phyloP scores from a whole-genome alignment of 2,797 vertebrate genomes.

The Chaenodraco wilsoni region DNA sequence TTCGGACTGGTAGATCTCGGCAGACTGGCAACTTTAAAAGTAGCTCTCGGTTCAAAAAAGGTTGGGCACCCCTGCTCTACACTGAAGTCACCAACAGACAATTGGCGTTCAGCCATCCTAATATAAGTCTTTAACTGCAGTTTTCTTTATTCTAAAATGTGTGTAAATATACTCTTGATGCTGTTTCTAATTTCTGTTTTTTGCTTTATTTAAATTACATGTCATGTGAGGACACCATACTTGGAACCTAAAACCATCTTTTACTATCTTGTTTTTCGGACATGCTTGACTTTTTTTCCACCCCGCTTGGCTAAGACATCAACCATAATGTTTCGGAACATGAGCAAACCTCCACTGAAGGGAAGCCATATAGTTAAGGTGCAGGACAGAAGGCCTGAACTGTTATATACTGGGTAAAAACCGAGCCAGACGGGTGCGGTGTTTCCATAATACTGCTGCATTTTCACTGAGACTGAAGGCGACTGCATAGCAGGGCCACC shows the following conservation, averaged over 20 bases:
- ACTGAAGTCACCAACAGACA: slow-evolving; percentile 16
- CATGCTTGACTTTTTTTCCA: slow-evolving; percentile 10
- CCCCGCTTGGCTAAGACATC: background rate
- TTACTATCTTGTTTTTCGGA: slow-evolving; percentile 15
- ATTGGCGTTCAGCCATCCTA: background rate
- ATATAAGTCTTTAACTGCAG: background rate
- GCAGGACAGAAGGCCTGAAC: slow-evolving; percentile 53
- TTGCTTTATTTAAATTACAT: background rate
- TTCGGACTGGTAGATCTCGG: too few species aligned
- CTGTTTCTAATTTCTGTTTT: background rate
- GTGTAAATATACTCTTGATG: background rate
- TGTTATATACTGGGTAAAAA: slow-evolving; percentile 57
- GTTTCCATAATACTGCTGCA: slow-evolving; percentile 73
- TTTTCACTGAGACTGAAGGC: slow-evolving; percentile 76
- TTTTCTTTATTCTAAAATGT: background rate
- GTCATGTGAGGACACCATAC: background rate
- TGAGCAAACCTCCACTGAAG: slow-evolving; percentile 28
- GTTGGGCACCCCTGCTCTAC: background rate
- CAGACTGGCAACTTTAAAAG: too few species aligned
- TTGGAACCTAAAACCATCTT: background rate
- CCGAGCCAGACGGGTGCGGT: slow-evolving; percentile 66
- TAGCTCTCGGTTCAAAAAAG: too few species aligned
- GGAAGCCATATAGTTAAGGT: slow-evolving; percentile 40
- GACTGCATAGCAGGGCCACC: slow-evolving; percentile 78
- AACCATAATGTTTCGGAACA: slow-evolving; percentile 20